A percentile compares a stretch with the other conserved stretches of the same genome.
Conservation (phyloP, 2,888 invertebrate genomes). For the Acleris sparsana region DNA sequence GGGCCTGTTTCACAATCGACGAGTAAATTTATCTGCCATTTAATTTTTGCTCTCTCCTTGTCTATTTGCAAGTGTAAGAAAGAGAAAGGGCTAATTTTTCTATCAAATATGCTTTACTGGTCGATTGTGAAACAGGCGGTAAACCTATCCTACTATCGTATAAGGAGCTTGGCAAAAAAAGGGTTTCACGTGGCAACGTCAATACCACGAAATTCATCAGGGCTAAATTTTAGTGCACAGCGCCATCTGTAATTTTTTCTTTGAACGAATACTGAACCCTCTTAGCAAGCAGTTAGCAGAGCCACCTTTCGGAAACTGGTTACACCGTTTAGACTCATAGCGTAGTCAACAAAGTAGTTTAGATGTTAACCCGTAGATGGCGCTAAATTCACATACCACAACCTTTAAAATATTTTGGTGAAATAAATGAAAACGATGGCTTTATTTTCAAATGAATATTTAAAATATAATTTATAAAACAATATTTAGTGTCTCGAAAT, state of each 20-base stretch:
- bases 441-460: background rate
- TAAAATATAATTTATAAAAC: background rate
- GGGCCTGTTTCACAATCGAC: no score
- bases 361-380: slow-evolving; percentile 5
- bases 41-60: no score
- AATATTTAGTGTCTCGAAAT: background rate
- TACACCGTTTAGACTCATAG: no score
- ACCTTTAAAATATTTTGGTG: background rate
- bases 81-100: no score
- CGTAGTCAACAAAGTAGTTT: background rate
- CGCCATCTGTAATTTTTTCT: background rate
- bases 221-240: slow-evolving; percentile 5
- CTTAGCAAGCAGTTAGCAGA: background rate
- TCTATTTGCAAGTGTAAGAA: no score
- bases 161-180: no score
- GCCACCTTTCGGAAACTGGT: background rate
- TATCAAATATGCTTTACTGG: no score
- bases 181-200: no score
- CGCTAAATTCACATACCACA: background rate
- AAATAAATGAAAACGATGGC: background rate
- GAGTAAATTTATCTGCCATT: no score
- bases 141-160: no score
- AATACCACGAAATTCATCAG: background rate
- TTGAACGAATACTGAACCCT: background rate
- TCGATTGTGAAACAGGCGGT: no score